Conservation (phyloP, 2,797 vertebrate genomes). For the Micromesistius poutassou region DNA sequence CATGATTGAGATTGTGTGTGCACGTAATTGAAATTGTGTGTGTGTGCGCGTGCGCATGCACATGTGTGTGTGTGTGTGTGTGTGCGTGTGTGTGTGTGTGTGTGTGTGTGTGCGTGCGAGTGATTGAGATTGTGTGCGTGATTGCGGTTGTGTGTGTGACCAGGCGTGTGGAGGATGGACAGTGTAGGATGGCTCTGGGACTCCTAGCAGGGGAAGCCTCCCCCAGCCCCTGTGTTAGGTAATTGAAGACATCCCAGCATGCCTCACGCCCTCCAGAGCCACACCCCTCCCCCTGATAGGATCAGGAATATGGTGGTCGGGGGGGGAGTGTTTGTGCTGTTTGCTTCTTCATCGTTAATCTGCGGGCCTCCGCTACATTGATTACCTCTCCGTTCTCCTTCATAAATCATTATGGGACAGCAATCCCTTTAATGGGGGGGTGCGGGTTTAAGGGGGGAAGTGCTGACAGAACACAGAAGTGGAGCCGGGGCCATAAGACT, state of each 20-base stretch:
- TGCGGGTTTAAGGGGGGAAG: constrained; percentile 30
- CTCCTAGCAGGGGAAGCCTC: not conserved
- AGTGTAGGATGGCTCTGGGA: not conserved
- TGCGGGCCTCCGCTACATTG: constrained; percentile 55
- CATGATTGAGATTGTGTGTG: constrained; percentile 2
- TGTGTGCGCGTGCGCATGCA: not conserved
- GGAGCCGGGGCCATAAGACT: constrained; percentile 30
- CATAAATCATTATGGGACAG: constrained; percentile 60
- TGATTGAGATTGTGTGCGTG: not conserved
- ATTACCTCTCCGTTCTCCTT: constrained; percentile 58
- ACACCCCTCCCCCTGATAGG: constrained; percentile 38
- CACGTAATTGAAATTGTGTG: too few relatives aligned
- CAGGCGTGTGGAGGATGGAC: constrained; percentile 9
- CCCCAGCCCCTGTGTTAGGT: constrained; percentile 22
- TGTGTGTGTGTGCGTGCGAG: constrained; percentile 1
- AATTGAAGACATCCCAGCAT: constrained; percentile 41
- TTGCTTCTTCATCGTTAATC: constrained; percentile 64
- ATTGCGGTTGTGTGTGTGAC: not conserved
- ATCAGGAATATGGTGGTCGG: constrained; percentile 26
- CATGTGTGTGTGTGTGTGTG: not conserved
- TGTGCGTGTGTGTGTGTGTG: not conserved
- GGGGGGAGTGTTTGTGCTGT: constrained; percentile 31
- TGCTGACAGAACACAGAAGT: constrained; percentile 52
- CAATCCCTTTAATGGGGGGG: constrained; percentile 50
- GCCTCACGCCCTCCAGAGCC: constrained; percentile 24